Conservation (phyloP, 2,888 invertebrate genomes). For the Oligia strigilis region DNA sequence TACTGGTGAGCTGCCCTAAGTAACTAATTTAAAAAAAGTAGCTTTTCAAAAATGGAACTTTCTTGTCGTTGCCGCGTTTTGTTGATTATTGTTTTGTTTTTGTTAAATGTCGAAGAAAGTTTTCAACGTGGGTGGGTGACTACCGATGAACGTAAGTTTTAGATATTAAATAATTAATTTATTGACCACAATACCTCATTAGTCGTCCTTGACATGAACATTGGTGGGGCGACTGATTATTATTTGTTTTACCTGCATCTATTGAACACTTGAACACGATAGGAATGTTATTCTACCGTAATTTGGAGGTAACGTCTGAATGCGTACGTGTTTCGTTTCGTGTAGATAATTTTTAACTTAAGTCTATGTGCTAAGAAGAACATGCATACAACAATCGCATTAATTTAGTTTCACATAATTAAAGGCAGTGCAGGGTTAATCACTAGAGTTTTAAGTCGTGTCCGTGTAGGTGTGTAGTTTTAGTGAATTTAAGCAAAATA, state of each 20-base stretch:
- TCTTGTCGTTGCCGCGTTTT: slow-evolving; percentile 19
- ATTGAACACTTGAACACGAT: slow-evolving; percentile 26
- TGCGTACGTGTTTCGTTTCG: slow-evolving; percentile 20
- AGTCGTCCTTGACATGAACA: slow-evolving; percentile 28
- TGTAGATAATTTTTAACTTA: slow-evolving; percentile 28
- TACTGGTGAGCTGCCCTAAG: neutral
- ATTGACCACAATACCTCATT: slow-evolving; percentile 26
- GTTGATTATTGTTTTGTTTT: slow-evolving; percentile 57
- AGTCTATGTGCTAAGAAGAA: neutral
- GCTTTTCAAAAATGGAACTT: slow-evolving; percentile 57
- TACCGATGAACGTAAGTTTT: slow-evolving; percentile 83
- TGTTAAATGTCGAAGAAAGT: slow-evolving; percentile 56
- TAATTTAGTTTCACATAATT: slow-evolving; percentile 31
- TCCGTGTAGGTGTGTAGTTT: neutral
- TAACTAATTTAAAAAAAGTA: neutral
- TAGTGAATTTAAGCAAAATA: neutral
- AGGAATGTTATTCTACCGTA: slow-evolving; percentile 39
- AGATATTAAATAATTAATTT: neutral
- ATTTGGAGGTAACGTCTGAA: slow-evolving; percentile 37
- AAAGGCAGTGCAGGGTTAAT: slow-evolving; percentile 1
- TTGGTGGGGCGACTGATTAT: slow-evolving; percentile 8
- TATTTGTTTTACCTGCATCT: slow-evolving; percentile 20
- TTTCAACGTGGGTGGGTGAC: slow-evolving; percentile 71
- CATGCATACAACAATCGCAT: slow-evolving; percentile 4
- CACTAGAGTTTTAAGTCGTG: neutral